Conservation (phyloP, 2,888 invertebrate species). For the Girardia tigrina region DNA sequence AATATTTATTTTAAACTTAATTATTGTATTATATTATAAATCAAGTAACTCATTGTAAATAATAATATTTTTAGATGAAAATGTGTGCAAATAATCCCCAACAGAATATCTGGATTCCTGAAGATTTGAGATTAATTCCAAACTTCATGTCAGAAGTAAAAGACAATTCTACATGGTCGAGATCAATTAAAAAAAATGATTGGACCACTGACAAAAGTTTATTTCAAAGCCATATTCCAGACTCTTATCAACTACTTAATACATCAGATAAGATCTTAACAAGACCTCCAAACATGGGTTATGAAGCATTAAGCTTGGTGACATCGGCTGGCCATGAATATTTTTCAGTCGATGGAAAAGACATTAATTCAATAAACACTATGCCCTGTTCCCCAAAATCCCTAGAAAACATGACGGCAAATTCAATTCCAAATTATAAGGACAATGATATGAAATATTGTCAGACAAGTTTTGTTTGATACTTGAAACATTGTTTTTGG, state of each 20-base stretch:
- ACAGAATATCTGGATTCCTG: slow-evolving; percentile 1
- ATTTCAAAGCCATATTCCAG: background rate
- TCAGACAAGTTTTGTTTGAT: slow-evolving; percentile 19
- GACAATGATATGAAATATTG: slow-evolving; percentile 4
- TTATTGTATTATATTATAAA: no score
- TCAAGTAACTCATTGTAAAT: no score
- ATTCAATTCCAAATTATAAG: slow-evolving; percentile 2
- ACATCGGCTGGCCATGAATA: background rate
- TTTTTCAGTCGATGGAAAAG: slow-evolving; percentile 17
- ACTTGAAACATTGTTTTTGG: no score
- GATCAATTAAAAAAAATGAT: background rate
- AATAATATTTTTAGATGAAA: background rate
- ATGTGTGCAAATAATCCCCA: background rate
- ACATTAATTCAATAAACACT: background rate
- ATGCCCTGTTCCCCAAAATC: background rate
- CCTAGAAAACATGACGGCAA: background rate
- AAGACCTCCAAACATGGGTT: background rate
- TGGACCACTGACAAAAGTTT: slow-evolving; percentile 1
- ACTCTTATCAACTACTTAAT: background rate
- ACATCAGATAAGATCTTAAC: background rate
- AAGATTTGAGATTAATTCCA: background rate
- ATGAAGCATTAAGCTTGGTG: background rate
- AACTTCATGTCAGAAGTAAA: background rate
- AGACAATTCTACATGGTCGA: background rate
- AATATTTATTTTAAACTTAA: no score